These are phyloP conservation scores for Drosophila pectinifera DNA, from an alignment of 1,140 invertebrate species.

Conservation along the genomic window DNA sequence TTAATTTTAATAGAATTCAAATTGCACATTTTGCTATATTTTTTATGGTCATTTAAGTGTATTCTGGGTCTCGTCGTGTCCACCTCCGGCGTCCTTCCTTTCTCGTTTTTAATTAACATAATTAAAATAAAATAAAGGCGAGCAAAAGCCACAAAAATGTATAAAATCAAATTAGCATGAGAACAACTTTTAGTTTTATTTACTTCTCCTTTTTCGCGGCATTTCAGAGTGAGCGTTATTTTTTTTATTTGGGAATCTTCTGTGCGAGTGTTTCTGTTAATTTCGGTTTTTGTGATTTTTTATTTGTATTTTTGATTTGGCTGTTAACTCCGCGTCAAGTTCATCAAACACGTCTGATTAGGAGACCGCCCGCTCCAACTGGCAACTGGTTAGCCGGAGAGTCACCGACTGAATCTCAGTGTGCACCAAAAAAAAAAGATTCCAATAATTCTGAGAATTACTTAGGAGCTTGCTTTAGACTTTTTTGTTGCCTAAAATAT, in stretches of 20 bases:
- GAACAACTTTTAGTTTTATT: conserved; percentile 77
- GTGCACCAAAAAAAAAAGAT: conserved; percentile 2
- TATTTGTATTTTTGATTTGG: conserved; percentile 13
- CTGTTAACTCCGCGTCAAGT: conserved; percentile 71
- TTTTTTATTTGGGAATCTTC: conserved; percentile 30
- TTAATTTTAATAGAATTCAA: conserved; percentile 20
- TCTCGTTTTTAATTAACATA: conserved; percentile 75
- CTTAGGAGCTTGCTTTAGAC: background rate
- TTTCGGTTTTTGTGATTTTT: conserved; percentile 16
- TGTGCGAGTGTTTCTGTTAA: conserved; percentile 31
- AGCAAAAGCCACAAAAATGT: conserved; percentile 55
- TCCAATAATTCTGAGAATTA: background rate
- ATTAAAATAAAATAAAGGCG: conserved; percentile 74
- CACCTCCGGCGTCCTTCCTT: conserved; percentile 38
- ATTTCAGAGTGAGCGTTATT: conserved; percentile 13
- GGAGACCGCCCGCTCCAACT: conserved; percentile 23
- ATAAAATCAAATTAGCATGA: conserved; percentile 68
- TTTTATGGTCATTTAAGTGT: conserved; percentile 25
- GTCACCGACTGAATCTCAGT: background rate
- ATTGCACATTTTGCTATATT: conserved; percentile 1
- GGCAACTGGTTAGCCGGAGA: conserved; percentile 26
- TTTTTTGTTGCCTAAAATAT: background rate
- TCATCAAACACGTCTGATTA: conserved; percentile 74
- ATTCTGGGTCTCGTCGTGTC: conserved; percentile 20
- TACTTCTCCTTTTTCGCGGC: conserved; percentile 22